phyloP scores from a whole-genome alignment of 2,113 vertebrate species.

The Myotis lucifugus region DNA sequence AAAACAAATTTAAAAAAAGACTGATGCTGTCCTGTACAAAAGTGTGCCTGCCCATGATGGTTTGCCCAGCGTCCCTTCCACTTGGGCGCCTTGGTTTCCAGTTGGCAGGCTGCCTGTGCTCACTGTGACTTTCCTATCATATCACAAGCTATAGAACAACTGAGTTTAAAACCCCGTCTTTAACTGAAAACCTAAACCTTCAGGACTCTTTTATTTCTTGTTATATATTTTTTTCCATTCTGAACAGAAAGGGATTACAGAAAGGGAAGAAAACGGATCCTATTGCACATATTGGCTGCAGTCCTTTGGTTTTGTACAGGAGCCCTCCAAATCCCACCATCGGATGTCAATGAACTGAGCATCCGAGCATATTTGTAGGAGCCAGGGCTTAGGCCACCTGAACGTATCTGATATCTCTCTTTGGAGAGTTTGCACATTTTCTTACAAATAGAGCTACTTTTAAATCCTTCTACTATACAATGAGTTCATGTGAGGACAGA shows the following conservation, averaged over 20 bases:
- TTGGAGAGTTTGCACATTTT: slow-evolving; percentile 36
- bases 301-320: slow-evolving; percentile 41
- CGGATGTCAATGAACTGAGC: slow-evolving; percentile 46
- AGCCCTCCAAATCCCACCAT: slow-evolving; percentile 28
- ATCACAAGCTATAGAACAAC: slow-evolving; percentile 13
- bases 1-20: background rate
- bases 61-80: background rate
- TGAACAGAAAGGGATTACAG: slow-evolving; percentile 47
- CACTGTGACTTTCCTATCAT: background rate
- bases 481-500: slow-evolving; percentile 66
- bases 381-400: slow-evolving; percentile 55
- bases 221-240: background rate
- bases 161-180: slow-evolving; percentile 22
- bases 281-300: background rate
- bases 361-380: background rate
- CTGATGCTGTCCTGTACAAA: background rate
- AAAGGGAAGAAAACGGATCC: slow-evolving; percentile 59
- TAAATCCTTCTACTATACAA: slow-evolving; percentile 42
- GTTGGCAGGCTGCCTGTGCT: background rate
- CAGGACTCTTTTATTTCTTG: background rate
- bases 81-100: background rate
- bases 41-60: fast-evolving
- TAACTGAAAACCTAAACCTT: slow-evolving; percentile 52
- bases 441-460: slow-evolving; percentile 48
- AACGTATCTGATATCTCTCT: slow-evolving; percentile 62